Base-by-base conservation (phyloP, 1,140 invertebrate species). In the Antheraea pernyi region DNA sequence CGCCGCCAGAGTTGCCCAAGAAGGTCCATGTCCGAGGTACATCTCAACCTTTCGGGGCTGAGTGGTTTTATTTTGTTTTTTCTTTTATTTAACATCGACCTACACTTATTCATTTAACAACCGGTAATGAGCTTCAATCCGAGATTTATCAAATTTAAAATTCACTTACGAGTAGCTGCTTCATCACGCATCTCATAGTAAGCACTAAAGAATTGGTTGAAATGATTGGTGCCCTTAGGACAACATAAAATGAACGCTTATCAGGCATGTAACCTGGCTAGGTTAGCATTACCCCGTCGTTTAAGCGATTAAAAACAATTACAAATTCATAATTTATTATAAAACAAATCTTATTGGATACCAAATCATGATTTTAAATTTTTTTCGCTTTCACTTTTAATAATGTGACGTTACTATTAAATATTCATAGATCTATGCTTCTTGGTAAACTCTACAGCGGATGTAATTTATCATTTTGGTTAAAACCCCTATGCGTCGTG, bases 1-100 rank as follows among this genome's bases (percentile, higher is more conserved):
- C 97, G 94, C 97, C 97, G 95, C 97, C 97, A 95, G 97, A 98
- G 96, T 96, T 98, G 94, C 97, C 97, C 94, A 98, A 98, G 96
- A 97, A 97, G 96, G 97, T 97, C 95, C 97, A 98, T 96, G 95
- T 97, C 93, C 95, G 97, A 97, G 97, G 97, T 98, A 97, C 83
- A 89, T 88, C 84, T 88, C 88, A 88, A 85, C 74, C 85, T 85
- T 75, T 81, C 71, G 78, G 77, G 83, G 82, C 82, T 83, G 86
- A 89, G 87, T 84, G 83, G 71, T 89, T 85, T 86, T 81, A 81
- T 79, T 85, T 86, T 80, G n/a, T n/a, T 73, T 79, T 80, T 84
- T 77, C 80, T 30, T 61, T n/a, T 61, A 61, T 30, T 80, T 80
- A 77, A 86, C 86, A 89, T 90, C 82, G 89, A 86, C 85, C 84